A percentile compares a stretch with the other conserved stretches of the same genome.
phyloP scores from a whole-genome alignment of 2,797 vertebrate genomes.

The Avahi laniger region DNA sequence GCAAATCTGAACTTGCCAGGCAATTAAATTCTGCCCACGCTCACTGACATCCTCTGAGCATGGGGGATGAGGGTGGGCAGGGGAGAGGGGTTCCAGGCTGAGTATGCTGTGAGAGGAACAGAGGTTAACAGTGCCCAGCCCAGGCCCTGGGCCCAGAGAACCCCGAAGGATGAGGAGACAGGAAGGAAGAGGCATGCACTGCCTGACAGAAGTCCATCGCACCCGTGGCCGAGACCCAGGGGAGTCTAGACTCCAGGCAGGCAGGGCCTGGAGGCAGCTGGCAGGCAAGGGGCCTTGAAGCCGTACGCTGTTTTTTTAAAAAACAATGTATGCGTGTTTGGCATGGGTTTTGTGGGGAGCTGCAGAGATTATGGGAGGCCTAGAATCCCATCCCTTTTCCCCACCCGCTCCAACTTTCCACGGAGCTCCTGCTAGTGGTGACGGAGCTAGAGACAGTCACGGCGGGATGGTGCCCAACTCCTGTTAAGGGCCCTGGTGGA shows the following conservation, averaged over 20 bases:
- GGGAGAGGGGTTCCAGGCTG: not conserved
- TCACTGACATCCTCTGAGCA: not conserved
- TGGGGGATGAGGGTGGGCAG: not conserved
- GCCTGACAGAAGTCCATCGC: no score
- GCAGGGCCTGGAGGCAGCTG: not conserved
- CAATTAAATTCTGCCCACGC: constrained; percentile 64
- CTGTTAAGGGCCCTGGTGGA: accelerated
- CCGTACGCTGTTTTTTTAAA: accelerated
- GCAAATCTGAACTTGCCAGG: constrained; percentile 67
- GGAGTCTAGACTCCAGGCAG: no score
- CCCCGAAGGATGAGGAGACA: not conserved
- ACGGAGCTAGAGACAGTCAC: not conserved
- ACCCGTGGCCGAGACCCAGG: not conserved
- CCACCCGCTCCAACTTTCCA: not conserved
- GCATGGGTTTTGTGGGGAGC: not conserved
- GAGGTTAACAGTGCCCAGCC: not conserved
- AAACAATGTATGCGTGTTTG: not conserved
- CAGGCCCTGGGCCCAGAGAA: not conserved
- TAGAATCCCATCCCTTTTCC: not conserved
- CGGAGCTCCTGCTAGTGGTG: not conserved
- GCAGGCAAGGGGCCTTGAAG: not conserved
- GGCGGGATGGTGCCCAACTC: accelerated
- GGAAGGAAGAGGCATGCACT: accelerated
- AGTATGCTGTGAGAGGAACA: constrained; percentile 8
- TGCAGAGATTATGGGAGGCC: not conserved